phyloP scores from a whole-genome alignment of 2,888 invertebrate species.

The Nomada flava region DNA sequence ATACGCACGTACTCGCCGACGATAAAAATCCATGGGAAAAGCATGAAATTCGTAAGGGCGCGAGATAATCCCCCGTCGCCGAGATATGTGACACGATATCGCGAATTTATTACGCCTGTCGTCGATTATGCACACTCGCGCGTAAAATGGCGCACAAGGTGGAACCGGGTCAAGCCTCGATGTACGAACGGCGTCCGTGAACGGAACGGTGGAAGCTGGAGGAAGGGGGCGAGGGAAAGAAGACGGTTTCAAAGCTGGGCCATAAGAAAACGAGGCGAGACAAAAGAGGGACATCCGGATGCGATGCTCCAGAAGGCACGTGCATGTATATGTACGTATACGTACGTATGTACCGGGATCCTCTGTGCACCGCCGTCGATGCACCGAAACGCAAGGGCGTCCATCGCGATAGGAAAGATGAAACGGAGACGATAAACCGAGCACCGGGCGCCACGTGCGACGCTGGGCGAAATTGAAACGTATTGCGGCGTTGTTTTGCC shows the following conservation, averaged over 20 bases:
- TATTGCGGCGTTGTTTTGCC: conserved; percentile 52
- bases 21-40: conserved; percentile 8
- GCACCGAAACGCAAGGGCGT: conserved; percentile 35
- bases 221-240: no score
- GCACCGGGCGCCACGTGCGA: conserved; percentile 30
- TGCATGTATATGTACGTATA: background rate
- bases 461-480: conserved; percentile 63
- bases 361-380: conserved; percentile 20
- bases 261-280: conserved; percentile 24
- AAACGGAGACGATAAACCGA: conserved; percentile 62
- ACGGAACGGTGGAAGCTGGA: background rate
- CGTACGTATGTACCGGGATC: background rate
- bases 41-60: conserved; percentile 23
- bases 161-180: conserved; percentile 56
- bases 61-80: conserved; percentile 25
- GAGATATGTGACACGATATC: conserved; percentile 57
- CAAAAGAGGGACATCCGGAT: conserved; percentile 41
- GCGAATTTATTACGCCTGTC: conserved; percentile 64
- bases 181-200: conserved; percentile 8
- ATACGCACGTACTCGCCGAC: background rate
- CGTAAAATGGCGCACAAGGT: conserved; percentile 56
- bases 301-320: conserved; percentile 39
- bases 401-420: conserved; percentile 65
- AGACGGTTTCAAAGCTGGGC: background rate
- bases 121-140: conserved; percentile 63